These are phyloP conservation scores for Platalea minor DNA, from an alignment of 2,797 vertebrate species.

Conservation along the genomic window DNA sequence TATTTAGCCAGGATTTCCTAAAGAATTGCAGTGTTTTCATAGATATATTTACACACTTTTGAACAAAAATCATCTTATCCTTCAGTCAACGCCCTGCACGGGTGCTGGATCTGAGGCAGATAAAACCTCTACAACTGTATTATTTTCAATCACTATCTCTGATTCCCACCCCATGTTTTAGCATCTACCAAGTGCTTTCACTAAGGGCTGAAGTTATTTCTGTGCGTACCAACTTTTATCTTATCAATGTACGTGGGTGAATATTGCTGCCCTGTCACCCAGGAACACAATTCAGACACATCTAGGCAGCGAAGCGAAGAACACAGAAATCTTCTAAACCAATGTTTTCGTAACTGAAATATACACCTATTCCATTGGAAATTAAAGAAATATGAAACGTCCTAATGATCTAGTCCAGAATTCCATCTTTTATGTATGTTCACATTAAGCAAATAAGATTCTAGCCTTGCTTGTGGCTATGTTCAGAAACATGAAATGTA, in stretches of 20 bases:
- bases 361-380: neutral
- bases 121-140: neutral
- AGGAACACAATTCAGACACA: neutral
- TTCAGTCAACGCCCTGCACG: neutral
- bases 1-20: neutral
- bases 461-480: neutral
- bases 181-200: neutral
- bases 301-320: neutral
- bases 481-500: neutral
- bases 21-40: neutral
- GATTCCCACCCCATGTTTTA: neutral
- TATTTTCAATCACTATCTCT: neutral
- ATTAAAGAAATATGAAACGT: neutral
- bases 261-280: neutral
- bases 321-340: neutral
- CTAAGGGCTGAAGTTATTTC: neutral
- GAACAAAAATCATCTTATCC: neutral
- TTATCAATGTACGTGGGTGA: neutral
- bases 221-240: neutral
- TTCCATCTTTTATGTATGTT: neutral
- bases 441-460: neutral
- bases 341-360: neutral
- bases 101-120: neutral
- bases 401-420: neutral
- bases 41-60: neutral